These are phyloP conservation scores for Rhagonycha fulva DNA, from an alignment of 2,888 invertebrate species.

Conservation along the genomic window DNA sequence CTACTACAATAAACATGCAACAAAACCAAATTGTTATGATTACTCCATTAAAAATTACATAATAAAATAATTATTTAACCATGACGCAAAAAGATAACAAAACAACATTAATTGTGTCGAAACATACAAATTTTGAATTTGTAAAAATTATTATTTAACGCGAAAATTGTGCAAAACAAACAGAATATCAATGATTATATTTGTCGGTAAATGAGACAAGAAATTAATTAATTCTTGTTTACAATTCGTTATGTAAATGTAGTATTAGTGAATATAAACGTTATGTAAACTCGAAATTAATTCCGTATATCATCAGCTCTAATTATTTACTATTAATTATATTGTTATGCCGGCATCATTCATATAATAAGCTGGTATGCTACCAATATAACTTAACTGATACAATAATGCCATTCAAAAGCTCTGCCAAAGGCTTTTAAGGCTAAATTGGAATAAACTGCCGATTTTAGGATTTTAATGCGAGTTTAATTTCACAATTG, in stretches of 20 bases:
- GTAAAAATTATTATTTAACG: not conserved
- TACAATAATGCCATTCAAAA: not conserved
- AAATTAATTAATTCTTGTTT: constrained; percentile 4
- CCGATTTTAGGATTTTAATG: not conserved
- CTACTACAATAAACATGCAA: not conserved
- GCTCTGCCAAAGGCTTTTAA: not conserved
- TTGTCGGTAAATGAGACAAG: constrained; percentile 3
- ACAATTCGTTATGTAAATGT: constrained; percentile 1
- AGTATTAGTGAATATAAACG: constrained; percentile 1
- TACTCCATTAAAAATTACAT: not conserved
- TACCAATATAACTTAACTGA: not conserved
- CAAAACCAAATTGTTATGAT: not conserved
- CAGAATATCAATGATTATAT: not conserved
- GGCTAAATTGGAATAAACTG: not conserved
- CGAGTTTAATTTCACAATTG: not conserved
- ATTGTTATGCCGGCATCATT: not conserved
- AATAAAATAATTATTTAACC: not conserved
- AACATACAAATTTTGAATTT: not conserved
- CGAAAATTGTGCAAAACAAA: constrained; percentile 1
- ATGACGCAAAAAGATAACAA: not conserved
- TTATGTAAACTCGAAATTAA: constrained; percentile 3
- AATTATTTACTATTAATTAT: constrained; percentile 5
- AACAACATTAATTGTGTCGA: not conserved
- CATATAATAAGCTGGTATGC: not conserved
- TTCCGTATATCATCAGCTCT: not conserved